Evolutionary conservation across 2,113 vertebrate species (phyloP).

Genomic region (Campylorhamphus procurvoides): DNA sequence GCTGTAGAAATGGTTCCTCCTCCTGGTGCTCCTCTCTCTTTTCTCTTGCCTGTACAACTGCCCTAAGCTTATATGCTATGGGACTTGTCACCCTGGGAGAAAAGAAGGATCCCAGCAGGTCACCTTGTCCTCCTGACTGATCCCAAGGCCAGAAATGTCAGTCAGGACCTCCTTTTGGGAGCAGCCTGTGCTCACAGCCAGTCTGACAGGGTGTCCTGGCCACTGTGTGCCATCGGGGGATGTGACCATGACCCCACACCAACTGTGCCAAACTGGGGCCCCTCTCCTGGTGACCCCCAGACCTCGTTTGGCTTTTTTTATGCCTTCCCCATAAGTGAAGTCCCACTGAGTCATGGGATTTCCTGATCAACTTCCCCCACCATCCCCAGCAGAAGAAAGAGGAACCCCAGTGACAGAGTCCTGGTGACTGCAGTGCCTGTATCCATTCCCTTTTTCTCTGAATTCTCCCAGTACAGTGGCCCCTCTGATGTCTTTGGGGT

Average conservation of each 20-base stretch:
- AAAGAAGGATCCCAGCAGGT: not conserved
- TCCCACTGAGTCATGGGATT: constrained; percentile 41
- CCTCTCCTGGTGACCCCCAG: not conserved
- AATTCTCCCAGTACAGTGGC: not conserved
- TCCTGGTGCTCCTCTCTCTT: not conserved
- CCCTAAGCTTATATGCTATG: not conserved
- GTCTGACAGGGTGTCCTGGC: not conserved
- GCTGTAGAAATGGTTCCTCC: not conserved
- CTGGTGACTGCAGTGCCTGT: rapidly evolving
- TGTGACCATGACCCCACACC: not conserved
- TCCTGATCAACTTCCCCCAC: constrained; percentile 43
- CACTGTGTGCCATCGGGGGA: not conserved
- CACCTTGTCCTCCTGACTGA: not conserved
- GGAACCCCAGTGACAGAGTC: not conserved
- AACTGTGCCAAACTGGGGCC: not conserved
- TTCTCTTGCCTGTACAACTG: not conserved
- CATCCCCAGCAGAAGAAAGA: constrained; percentile 26
- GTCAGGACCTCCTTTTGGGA: not conserved
- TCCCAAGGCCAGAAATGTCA: not conserved
- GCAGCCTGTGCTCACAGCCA: not conserved
- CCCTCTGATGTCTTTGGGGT: not conserved
- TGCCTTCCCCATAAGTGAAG: not conserved
- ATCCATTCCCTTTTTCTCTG: not conserved
- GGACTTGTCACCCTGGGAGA: not conserved
- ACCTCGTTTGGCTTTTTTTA: not conserved